Evolutionary conservation across 2,888 invertebrate genomes (phyloP).

Genomic region (Bedellia somnulentella): DNA sequence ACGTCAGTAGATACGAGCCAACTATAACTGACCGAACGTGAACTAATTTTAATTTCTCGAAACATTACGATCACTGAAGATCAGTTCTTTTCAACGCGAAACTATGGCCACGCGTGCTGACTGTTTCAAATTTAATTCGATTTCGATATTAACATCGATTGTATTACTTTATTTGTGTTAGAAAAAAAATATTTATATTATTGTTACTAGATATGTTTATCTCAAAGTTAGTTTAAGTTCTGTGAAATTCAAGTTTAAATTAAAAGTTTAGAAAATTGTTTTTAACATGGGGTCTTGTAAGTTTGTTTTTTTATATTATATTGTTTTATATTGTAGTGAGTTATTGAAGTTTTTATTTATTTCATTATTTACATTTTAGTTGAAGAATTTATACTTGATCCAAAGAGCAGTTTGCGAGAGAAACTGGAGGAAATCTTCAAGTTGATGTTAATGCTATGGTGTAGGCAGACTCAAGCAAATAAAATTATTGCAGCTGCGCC

Average conservation of each 20-base stretch:
- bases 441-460: constrained; percentile 82
- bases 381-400: constrained; percentile 28
- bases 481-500: constrained; percentile 63
- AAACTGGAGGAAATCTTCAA: constrained; percentile 79
- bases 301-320: constrained; percentile 1
- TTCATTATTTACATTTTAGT: constrained; percentile 25
- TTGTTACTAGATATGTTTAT: too few species aligned
- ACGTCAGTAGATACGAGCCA: constrained; percentile 5
- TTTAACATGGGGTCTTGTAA: constrained; percentile 5
- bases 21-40: constrained; percentile 22
- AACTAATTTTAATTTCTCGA: constrained; percentile 41
- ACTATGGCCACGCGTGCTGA: constrained; percentile 28
- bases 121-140: too few species aligned
- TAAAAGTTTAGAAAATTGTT: not conserved
- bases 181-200: too few species aligned
- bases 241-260: constrained; percentile 1
- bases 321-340: not conserved
- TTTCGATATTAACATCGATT: too few species aligned
- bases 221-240: too few species aligned
- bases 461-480: constrained; percentile 73
- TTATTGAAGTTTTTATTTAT: constrained; percentile 2
- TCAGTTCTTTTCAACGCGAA: constrained; percentile 45
- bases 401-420: constrained; percentile 43
- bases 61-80: constrained; percentile 34
- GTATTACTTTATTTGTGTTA: too few species aligned